Evolutionary conservation across 2,888 invertebrate species (phyloP).

Genomic region (Tenthredo amoena): DNA sequence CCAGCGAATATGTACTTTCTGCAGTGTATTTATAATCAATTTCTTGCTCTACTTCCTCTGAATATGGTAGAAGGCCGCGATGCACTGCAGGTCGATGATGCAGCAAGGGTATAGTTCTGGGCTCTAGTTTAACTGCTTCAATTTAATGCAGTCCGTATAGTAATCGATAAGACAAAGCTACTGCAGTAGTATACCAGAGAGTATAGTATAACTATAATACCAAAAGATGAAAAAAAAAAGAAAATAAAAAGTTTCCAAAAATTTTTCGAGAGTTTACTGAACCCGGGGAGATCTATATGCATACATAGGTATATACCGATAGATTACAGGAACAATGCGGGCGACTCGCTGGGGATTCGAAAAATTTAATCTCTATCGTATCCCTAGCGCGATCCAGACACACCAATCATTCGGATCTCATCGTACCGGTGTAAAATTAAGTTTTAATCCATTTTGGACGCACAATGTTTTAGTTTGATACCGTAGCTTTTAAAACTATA

Average conservation of each 20-base stretch:
- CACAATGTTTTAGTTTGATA: background rate
- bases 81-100: slow-evolving; percentile 18
- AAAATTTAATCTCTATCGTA: slow-evolving; percentile 39
- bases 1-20: background rate
- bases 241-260: background rate
- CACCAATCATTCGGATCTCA: slow-evolving; percentile 6
- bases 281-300: background rate
- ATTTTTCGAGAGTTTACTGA: background rate
- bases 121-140: slow-evolving; percentile 1
- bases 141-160: slow-evolving; percentile 16
- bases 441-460: slow-evolving; percentile 39
- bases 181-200: background rate
- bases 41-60: slow-evolving; percentile 6
- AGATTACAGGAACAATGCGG: background rate
- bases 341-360: slow-evolving; percentile 4
- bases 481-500: background rate
- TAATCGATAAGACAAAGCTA: slow-evolving; percentile 31
- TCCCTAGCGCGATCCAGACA: slow-evolving; percentile 20
- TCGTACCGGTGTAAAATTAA: slow-evolving; percentile 33
- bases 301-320: background rate
- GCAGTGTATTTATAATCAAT: slow-evolving; percentile 16
- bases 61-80: background rate
- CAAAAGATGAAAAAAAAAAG: background rate
- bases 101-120: background rate
- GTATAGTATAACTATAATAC: background rate